phyloP scores from a whole-genome alignment of 2,797 vertebrate genomes.

The Neopelma chrysocephalum region DNA sequence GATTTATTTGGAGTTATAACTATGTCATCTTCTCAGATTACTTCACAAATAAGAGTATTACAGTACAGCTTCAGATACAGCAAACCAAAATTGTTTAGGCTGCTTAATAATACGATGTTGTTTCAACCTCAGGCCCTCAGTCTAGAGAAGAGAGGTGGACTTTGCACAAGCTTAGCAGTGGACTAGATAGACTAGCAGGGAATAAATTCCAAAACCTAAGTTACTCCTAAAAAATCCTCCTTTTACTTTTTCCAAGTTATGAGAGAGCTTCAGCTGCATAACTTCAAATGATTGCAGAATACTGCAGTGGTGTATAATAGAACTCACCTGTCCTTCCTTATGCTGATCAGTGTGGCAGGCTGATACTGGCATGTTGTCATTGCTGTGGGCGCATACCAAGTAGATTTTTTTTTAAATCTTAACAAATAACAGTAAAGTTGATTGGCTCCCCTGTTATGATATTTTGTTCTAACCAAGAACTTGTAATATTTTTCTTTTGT shows the following conservation, averaged over 20 bases:
- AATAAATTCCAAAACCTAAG: background rate
- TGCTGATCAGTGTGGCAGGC: background rate
- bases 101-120: background rate
- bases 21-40: background rate
- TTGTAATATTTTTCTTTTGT: constrained; percentile 23
- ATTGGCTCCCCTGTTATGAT: background rate
- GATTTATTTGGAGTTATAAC: background rate
- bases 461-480: constrained; percentile 21
- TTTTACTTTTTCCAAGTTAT: background rate
- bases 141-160: background rate
- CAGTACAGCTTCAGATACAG: background rate
- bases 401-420: background rate
- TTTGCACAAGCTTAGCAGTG: background rate
- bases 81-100: background rate
- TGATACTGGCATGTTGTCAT: background rate
- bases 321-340: background rate
- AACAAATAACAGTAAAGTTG: constrained; percentile 8
- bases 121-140: background rate
- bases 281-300: background rate
- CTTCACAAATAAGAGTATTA: background rate
- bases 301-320: background rate
- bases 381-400: background rate
- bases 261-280: background rate
- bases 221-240: background rate
- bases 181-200: background rate